phyloP scores from a whole-genome alignment of 2,797 vertebrate species.

The Lepus oiostolus region DNA sequence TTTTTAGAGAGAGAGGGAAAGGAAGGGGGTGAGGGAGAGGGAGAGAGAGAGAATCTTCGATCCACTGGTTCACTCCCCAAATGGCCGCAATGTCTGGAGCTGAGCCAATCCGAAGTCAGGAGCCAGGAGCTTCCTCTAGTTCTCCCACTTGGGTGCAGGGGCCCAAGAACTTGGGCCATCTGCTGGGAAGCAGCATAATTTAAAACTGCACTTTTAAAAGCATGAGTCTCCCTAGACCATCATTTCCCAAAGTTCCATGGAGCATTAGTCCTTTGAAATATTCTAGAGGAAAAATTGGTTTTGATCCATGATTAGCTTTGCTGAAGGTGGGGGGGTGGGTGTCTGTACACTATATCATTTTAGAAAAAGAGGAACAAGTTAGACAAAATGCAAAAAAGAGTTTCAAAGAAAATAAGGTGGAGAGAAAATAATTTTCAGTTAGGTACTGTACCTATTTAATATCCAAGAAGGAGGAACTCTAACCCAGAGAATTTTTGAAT shows the following conservation, averaged over 20 bases:
- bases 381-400: slow-evolving; percentile 25
- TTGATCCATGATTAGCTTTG: background rate
- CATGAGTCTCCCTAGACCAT: background rate
- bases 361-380: slow-evolving; percentile 7
- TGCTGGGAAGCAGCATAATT: background rate
- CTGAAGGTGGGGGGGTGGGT: no score
- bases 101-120: no score
- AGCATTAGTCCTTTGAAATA: background rate
- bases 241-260: background rate
- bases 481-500: background rate
- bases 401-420: slow-evolving; percentile 16
- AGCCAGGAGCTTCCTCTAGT: no score
- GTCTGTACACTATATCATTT: background rate
- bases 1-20: no score
- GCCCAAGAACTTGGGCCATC: no score
- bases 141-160: no score
- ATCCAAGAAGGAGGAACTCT: background rate
- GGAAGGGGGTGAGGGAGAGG: no score
- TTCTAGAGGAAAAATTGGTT: background rate
- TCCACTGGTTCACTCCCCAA: no score
- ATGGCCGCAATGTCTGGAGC: no score
- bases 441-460: background rate
- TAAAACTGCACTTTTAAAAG: background rate
- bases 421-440: background rate
- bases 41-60: no score